These are phyloP conservation scores for Tetraodon nigroviridis DNA, from an alignment of 2,113 vertebrate genomes.

Conservation along the genomic window DNA sequence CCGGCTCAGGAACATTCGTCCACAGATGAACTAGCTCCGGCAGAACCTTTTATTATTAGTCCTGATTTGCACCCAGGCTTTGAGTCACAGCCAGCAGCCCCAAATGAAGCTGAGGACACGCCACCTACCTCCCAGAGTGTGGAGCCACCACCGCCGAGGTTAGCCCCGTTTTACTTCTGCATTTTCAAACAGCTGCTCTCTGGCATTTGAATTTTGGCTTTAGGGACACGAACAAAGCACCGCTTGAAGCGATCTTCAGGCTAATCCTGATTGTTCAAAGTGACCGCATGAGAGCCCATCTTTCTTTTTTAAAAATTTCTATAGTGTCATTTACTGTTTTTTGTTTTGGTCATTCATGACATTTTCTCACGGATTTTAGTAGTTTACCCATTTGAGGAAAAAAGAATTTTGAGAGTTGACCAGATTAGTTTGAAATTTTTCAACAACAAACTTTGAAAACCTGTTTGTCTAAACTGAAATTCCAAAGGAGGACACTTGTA, in stretches of 20 bases:
- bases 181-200: conserved; percentile 9
- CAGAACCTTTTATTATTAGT: conserved; percentile 24
- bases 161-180: conserved; percentile 56
- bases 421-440: conserved; percentile 3
- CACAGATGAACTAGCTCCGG: conserved; percentile 26
- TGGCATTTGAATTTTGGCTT: conserved; percentile 14
- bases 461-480: not conserved
- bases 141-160: conserved; percentile 75
- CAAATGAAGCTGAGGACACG: conserved; percentile 69
- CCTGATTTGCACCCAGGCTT: conserved; percentile 16
- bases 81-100: conserved; percentile 24
- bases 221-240: conserved; percentile 17
- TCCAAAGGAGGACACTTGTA: conserved; percentile 7
- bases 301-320: conserved; percentile 26
- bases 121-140: conserved; percentile 90
- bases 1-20: conserved; percentile 38
- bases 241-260: no score
- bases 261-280: no score
- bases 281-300: no score
- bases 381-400: not conserved
- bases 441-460: not conserved
- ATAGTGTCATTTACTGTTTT: conserved; percentile 22
- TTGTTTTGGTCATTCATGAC: not conserved
- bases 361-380: conserved; percentile 1
- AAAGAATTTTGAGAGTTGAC: not conserved